phyloP scores from a whole-genome alignment of 2,797 vertebrate genomes.

The Poeciliopsis paucimaculata region DNA sequence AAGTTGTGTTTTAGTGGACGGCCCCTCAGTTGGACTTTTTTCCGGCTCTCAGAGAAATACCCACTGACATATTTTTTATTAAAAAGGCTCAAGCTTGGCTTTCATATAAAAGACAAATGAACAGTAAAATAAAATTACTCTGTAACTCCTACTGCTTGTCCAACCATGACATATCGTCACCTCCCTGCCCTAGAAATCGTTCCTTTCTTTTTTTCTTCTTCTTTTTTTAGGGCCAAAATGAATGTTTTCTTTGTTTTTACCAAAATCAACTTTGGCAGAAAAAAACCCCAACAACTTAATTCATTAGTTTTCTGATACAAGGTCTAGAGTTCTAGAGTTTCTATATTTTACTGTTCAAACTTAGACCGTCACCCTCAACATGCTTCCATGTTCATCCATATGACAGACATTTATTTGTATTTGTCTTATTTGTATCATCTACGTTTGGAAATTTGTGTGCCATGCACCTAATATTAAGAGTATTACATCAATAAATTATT shows the following conservation, averaged over 20 bases:
- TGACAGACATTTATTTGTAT: too few relatives aligned
- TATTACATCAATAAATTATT: neutral
- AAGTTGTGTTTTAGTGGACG: constrained; percentile 72
- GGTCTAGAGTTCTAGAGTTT: neutral
- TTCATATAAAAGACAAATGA: too few relatives aligned
- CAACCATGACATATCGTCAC: neutral
- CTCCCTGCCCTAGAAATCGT: too few relatives aligned
- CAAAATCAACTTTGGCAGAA: too few relatives aligned
- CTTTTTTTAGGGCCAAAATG: too few relatives aligned
- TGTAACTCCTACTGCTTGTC: neutral
- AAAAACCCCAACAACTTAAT: too few relatives aligned
- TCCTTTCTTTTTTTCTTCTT: too few relatives aligned
- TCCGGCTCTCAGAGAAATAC: constrained; percentile 74
- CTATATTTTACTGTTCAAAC: neutral
- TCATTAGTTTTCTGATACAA: too few relatives aligned
- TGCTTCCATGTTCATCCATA: too few relatives aligned
- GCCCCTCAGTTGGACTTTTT: constrained; percentile 67
- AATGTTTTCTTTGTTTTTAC: too few relatives aligned
- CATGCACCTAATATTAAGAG: neutral
- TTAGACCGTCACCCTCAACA: neutral
- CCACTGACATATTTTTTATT: constrained; percentile 21
- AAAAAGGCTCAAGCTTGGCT: neutral
- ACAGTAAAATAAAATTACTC: too few relatives aligned
- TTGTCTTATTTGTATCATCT: neutral
- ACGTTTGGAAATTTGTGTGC: neutral